A percentile compares a stretch with the other conserved stretches of the same genome.
Conservation (phyloP, 2,797 vertebrate genomes). For the Falco peregrinus region DNA sequence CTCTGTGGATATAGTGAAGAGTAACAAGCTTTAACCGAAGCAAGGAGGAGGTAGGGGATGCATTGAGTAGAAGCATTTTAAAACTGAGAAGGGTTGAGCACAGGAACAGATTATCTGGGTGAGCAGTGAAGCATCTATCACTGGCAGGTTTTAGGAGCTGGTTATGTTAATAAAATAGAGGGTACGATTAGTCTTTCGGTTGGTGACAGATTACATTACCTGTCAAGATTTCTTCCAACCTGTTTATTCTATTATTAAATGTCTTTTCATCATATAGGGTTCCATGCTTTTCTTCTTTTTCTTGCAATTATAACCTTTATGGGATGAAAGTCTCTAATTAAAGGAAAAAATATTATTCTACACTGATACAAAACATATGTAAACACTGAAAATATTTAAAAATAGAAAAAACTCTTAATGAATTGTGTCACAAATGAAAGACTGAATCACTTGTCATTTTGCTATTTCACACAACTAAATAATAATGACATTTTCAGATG, state of each 20-base stretch:
- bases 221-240: neutral
- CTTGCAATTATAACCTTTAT: neutral
- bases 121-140: neutral
- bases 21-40: neutral
- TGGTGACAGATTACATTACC: neutral
- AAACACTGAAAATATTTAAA: neutral
- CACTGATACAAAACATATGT: neutral
- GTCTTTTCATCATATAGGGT: neutral
- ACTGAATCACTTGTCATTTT: neutral
- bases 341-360: neutral
- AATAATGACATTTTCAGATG: neutral
- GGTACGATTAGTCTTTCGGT: neutral
- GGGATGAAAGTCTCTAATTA: neutral
- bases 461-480: neutral
- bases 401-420: neutral
- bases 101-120: neutral
- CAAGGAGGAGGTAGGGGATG: neutral
- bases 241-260: neutral
- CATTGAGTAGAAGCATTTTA: neutral
- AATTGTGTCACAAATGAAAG: neutral
- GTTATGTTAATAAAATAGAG: neutral
- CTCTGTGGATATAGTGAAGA: neutral
- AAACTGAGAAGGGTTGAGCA: neutral
- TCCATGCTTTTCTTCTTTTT: neutral
- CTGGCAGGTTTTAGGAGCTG: neutral